Conservation (phyloP, 1,140 invertebrate species). For the Subanguina moxae region DNA sequence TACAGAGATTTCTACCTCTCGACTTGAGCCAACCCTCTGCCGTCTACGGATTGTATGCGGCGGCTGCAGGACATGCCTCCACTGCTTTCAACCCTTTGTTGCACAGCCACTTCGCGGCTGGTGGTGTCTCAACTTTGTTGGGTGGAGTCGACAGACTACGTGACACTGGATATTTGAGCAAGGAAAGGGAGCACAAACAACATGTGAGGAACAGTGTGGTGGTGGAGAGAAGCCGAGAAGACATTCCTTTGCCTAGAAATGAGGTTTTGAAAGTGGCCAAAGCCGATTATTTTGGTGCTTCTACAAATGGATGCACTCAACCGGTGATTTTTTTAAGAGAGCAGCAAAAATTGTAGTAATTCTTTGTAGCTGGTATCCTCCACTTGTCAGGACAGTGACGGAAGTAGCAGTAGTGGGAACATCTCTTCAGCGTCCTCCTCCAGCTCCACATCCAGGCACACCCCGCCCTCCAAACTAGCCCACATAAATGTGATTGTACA, state of each 20-base stretch:
- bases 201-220: not conserved
- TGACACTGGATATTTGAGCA: not conserved
- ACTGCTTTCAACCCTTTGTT: conserved; percentile 11
- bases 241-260: not conserved
- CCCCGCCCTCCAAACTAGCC: not conserved
- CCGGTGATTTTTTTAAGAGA: not conserved
- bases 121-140: not conserved
- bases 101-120: not conserved
- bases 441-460: conserved; percentile 9
- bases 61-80: conserved; percentile 2
- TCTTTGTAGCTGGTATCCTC: conserved; percentile 7
- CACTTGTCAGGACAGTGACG: conserved; percentile 22
- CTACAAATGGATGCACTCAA: conserved; percentile 10
- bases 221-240: not conserved
- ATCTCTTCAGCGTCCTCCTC: conserved; percentile 17
- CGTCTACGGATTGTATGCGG: conserved; percentile 15
- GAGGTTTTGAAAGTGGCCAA: not conserved
- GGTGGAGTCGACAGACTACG: not conserved
- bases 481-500: not conserved
- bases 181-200: not conserved
- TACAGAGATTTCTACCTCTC: conserved; percentile 16
- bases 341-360: not conserved
- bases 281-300: conserved; percentile 12
- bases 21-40: conserved; percentile 15
- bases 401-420: conserved; percentile 4